These are phyloP conservation scores for Anarhynchus alexandrinus DNA, from an alignment of 2,113 vertebrate species.

Conservation along the genomic window DNA sequence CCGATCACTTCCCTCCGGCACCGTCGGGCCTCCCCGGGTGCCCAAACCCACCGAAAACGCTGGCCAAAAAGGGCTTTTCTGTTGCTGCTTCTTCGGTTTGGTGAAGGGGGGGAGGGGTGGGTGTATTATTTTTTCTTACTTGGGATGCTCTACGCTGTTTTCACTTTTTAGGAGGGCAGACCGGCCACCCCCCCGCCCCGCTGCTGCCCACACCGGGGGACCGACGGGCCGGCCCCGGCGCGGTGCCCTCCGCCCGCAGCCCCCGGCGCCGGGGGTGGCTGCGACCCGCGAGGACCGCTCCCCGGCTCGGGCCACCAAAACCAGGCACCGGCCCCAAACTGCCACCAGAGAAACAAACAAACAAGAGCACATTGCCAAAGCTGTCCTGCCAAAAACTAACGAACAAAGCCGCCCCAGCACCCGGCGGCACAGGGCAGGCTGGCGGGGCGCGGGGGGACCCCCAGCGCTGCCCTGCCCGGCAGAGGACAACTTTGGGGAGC, in stretches of 20 bases:
- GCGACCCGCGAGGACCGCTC: not conserved
- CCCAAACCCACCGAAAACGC: not conserved
- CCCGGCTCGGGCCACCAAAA: not conserved
- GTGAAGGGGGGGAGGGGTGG: no score
- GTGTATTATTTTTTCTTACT: accelerated
- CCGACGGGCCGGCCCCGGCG: no score
- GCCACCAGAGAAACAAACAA: not conserved
- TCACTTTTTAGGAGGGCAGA: not conserved
- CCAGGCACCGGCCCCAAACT: not conserved
- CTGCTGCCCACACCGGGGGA: not conserved
- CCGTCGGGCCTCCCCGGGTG: accelerated
- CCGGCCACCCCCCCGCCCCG: accelerated
- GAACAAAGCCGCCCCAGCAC: not conserved
- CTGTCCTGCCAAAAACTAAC: not conserved
- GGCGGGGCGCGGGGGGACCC: no score
- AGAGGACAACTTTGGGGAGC: not conserved
- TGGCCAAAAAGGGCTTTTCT: not conserved
- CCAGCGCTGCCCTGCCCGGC: no score
- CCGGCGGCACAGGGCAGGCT: no score
- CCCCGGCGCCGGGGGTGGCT: not conserved
- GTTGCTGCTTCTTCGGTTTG: not conserved
- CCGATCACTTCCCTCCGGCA: accelerated
- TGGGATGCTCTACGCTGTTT: not conserved
- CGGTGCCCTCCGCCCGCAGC: not conserved
- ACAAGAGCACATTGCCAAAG: not conserved